Evolutionary conservation across 2,113 vertebrate species (phyloP), one percentile per base, ranked within the genome.

Genomic region (Tretioscincus oriximinensis): DNA sequence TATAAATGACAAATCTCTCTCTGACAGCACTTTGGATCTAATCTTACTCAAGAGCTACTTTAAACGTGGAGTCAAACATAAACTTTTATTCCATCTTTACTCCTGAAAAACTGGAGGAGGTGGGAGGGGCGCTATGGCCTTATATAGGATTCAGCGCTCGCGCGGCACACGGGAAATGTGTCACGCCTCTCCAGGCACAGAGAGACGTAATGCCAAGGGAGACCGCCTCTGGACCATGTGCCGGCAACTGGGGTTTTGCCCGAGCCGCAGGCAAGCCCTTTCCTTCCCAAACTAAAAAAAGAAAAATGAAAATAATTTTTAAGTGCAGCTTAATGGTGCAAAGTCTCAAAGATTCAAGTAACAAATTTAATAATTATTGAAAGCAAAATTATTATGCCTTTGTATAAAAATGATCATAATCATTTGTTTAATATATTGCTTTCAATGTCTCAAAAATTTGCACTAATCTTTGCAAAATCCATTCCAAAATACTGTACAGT

Each of bases 221-320:
- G n/a, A n/a, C n/a, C n/a, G n/a, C n/a, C n/a, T n/a, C n/a, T n/a
- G n/a, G n/a, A n/a, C n/a, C n/a, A n/a, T n/a, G n/a, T n/a, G n/a
- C n/a, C n/a, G n/a, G n/a, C n/a, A n/a, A n/a, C n/a, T n/a, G n/a
- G n/a, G n/a, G n/a, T n/a, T n/a, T n/a, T n/a, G n/a, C n/a, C n/a
- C n/a, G n/a, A n/a, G n/a, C n/a, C n/a, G n/a, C n/a, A n/a, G n/a
- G n/a, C n/a, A n/a, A n/a, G n/a, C n/a, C n/a, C n/a, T n/a, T n/a
- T 9, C 26, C 4, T 6, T 4, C 7, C 12, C 18, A 85, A 85
- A 74, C 21, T 66, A 84, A 73, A 58, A n/a, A 83, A 77, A 91
- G n/a, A 83, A 77, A 91, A 83, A 86, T 73, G 69, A 85, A 80
- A 77, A 26, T 81, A 79, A 35, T 76, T 85, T 80, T 73, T 84